Evolutionary conservation across 2,797 vertebrate genomes (phyloP).

Genomic region (Pelochelys cantorii): DNA sequence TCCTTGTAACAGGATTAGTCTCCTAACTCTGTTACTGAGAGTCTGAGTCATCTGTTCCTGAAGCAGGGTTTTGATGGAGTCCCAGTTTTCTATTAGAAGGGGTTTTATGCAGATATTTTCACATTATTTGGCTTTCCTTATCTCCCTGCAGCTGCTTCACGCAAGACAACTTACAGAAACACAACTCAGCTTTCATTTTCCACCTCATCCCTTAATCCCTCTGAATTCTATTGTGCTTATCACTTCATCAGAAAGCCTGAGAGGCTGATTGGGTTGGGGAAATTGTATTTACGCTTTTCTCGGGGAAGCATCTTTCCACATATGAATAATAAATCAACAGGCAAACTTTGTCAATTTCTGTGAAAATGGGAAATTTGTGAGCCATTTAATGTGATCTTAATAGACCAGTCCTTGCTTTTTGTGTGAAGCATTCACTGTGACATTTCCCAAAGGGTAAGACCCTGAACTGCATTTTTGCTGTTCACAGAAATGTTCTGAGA

Average conservation of each 20-base stretch:
- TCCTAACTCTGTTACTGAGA: not conserved
- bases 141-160: conserved; percentile 47
- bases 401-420: conserved; percentile 49
- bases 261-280: conserved; percentile 51
- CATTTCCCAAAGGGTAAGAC: not conserved
- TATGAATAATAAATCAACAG: conserved; percentile 71
- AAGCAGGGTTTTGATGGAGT: conserved; percentile 4
- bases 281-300: conserved; percentile 68
- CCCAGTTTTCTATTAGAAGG: conserved; percentile 27
- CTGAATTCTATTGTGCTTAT: conserved; percentile 63
- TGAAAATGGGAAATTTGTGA: conserved; percentile 73
- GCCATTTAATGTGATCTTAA: conserved; percentile 75
- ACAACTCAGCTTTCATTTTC: conserved; percentile 64
- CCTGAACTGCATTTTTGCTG: conserved; percentile 16
- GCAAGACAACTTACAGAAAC: conserved; percentile 53
- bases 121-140: conserved; percentile 21
- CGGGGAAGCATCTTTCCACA: conserved; percentile 48
- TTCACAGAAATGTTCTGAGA: conserved; percentile 5
- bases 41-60: not conserved
- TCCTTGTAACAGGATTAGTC: conserved; percentile 40
- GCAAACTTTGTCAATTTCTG: conserved; percentile 51
- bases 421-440: conserved; percentile 22
- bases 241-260: conserved; percentile 57
- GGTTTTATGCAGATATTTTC: conserved; percentile 49
- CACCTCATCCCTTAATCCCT: conserved; percentile 61